A percentile compares a stretch with the other conserved stretches of the same genome.
phyloP scores from a whole-genome alignment of 2,113 vertebrate species.

The Mesitornis unicolor region DNA sequence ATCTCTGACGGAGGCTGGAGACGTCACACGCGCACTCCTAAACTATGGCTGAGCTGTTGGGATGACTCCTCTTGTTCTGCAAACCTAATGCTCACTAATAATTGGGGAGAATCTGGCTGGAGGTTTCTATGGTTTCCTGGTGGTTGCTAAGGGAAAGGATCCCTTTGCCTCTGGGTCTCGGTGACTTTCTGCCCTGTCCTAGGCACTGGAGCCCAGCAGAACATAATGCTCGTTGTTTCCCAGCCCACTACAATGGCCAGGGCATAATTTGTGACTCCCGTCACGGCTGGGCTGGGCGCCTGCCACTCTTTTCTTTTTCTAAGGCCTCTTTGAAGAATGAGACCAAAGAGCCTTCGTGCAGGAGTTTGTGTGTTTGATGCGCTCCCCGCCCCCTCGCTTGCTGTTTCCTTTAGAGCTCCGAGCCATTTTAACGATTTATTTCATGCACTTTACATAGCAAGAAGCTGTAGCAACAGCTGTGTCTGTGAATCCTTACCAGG shows the following conservation, averaged over 20 bases:
- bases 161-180: neutral
- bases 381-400: neutral
- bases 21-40: accelerated
- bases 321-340: constrained; percentile 50
- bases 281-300: neutral
- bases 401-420: neutral
- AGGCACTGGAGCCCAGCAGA: neutral
- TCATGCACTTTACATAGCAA: constrained; percentile 46
- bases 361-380: neutral
- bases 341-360: constrained; percentile 37
- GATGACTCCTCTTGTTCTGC: neutral
- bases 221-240: constrained; percentile 38
- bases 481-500: neutral
- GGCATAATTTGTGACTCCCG: constrained; percentile 30
- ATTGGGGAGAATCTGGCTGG: neutral
- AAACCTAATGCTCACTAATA: neutral
- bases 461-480: constrained; percentile 25
- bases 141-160: constrained; percentile 31
- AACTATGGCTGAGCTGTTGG: neutral
- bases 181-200: constrained; percentile 43
- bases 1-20: neutral
- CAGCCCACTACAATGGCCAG: constrained; percentile 14
- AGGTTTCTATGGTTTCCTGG: constrained; percentile 32
- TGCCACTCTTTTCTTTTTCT: neutral
- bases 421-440: constrained; percentile 26